These are phyloP conservation scores for Bombylius discolor DNA, from an alignment of 2,888 invertebrate genomes.

Conservation along the genomic window DNA sequence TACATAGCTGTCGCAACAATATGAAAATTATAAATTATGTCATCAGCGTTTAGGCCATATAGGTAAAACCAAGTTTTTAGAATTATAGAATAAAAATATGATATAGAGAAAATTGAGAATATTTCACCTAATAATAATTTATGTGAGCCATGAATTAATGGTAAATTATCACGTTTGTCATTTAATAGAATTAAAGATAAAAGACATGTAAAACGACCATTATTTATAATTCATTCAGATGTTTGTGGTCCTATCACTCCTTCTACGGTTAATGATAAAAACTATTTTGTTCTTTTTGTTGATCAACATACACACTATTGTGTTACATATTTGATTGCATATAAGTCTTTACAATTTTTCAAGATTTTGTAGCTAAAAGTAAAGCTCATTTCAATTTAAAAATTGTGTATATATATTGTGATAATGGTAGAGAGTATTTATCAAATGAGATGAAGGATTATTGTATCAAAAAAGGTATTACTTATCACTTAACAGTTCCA, in stretches of 20 bases:
- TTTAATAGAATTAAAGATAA: conserved; percentile 14
- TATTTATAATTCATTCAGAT: conserved; percentile 24
- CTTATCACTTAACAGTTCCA: conserved; percentile 29
- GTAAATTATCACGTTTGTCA: neutral
- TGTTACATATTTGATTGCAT: conserved; percentile 4
- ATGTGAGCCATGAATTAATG: neutral
- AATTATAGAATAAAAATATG: conserved; percentile 5
- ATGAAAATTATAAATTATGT: neutral
- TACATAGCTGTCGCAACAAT: too few relatives aligned
- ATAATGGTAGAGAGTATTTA: conserved; percentile 26
- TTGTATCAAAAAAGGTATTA: conserved; percentile 25
- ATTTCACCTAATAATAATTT: conserved; percentile 8
- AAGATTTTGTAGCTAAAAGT: conserved; percentile 18
- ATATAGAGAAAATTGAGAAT: conserved; percentile 2
- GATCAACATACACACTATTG: too few relatives aligned
- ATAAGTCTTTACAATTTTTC: conserved; percentile 18
- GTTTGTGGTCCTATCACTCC: conserved; percentile 25
- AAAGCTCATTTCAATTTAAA: conserved; percentile 21
- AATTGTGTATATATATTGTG: conserved; percentile 21
- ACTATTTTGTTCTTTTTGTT: neutral
- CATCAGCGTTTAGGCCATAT: conserved; percentile 9
- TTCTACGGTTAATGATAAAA: conserved; percentile 20
- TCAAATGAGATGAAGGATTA: conserved; percentile 23
- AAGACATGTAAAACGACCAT: conserved; percentile 18
- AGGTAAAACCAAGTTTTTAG: conserved; percentile 8